phyloP scores from a whole-genome alignment of 2,113 vertebrate genomes.

The Oreamnos americanus region DNA sequence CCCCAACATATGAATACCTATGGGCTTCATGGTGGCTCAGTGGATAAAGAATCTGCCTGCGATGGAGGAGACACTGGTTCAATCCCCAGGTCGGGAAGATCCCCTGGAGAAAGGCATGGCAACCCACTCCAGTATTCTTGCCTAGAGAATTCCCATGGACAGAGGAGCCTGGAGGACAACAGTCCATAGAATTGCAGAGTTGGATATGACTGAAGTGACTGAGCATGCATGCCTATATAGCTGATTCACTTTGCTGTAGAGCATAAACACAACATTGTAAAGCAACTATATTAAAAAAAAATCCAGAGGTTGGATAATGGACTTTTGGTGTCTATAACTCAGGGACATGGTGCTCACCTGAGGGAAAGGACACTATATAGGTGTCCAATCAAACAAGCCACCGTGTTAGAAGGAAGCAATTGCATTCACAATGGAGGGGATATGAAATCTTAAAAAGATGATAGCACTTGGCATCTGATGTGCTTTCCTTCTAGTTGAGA shows the following conservation, averaged over 20 bases:
- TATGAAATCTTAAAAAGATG: not conserved
- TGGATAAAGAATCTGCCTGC: not conserved
- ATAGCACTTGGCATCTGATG: not conserved
- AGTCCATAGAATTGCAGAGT: not conserved
- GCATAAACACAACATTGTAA: not conserved
- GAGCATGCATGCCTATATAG: not conserved
- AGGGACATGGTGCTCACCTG: not conserved
- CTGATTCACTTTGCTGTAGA: not conserved
- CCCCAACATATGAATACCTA: not conserved
- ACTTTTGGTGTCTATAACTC: not conserved
- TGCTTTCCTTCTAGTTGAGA: not conserved
- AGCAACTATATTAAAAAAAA: not conserved
- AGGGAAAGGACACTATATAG: not conserved
- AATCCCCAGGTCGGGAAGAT: not conserved
- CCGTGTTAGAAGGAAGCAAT: not conserved
- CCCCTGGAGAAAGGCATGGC: not conserved
- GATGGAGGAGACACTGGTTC: not conserved
- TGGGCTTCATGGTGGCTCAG: not conserved
- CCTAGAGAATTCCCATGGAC: not conserved
- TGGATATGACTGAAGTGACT: accelerated
- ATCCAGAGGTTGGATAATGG: not conserved
- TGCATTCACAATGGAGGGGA: not conserved
- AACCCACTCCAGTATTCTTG: not conserved
- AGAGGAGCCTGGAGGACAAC: not conserved
- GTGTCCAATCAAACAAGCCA: not conserved